phyloP scores from a whole-genome alignment of 2,888 invertebrate species.

The Eudasyphora cyanicolor region DNA sequence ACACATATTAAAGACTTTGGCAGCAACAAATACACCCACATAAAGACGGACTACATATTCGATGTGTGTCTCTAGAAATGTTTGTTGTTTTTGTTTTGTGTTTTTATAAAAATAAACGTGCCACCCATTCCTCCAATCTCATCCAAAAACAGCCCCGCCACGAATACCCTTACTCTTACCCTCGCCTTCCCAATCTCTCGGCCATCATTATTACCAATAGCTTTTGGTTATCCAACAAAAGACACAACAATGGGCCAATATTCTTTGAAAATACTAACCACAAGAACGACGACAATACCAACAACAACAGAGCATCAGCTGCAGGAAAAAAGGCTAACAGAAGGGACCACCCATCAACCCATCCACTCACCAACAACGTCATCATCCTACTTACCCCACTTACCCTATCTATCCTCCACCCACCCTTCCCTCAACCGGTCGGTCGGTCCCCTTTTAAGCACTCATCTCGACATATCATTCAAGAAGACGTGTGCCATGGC shows the following conservation, averaged over 20 bases:
- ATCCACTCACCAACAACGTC: neutral
- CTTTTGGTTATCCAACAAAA: constrained; percentile 9
- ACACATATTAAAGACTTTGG: constrained; percentile 40
- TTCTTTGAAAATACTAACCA: neutral
- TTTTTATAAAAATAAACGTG: constrained; percentile 23
- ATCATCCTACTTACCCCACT: no score
- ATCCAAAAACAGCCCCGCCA: neutral
- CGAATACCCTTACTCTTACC: neutral
- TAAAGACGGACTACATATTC: no score
- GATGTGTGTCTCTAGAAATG: constrained; percentile 17
- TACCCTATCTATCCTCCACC: no score
- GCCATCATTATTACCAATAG: neutral
- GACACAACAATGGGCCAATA: neutral
- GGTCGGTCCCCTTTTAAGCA: neutral
- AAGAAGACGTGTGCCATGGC: constrained; percentile 1
- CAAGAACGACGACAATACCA: no score
- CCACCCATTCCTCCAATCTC: neutral
- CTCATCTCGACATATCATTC: constrained; percentile 3
- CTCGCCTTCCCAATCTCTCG: neutral
- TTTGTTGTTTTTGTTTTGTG: constrained; percentile 14
- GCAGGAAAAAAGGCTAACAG: constrained; percentile 10
- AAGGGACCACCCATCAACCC: neutral
- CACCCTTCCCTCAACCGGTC: neutral
- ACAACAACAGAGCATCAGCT: neutral
- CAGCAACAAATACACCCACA: constrained; percentile 45